Percentiles rank a stretch among this genome's conserved stretches.
Conservation (phyloP, 2,797 vertebrate genomes). For the Arrhamphus sclerolepis region DNA sequence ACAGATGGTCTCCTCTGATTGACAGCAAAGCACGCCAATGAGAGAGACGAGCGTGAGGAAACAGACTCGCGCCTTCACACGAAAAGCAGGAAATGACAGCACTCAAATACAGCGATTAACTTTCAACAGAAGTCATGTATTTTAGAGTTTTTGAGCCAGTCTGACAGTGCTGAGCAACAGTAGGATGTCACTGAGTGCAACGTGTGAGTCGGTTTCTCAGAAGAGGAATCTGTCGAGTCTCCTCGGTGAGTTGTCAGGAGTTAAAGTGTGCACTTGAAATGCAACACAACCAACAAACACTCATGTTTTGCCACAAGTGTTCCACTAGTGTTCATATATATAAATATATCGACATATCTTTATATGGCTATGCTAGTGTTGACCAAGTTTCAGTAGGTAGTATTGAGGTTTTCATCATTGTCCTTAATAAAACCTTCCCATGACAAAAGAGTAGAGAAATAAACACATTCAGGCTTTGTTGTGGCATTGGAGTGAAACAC, state of each 20-base stretch:
- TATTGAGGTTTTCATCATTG: no score
- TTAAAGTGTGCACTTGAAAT: no score
- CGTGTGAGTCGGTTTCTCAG: conserved; percentile 49
- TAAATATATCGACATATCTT: no score
- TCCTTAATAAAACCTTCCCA: no score
- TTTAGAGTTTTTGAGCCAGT: background rate
- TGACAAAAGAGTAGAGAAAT: no score
- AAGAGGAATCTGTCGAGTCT: conserved; percentile 70
- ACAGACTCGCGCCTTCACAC: conserved; percentile 17
- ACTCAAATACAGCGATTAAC: background rate
- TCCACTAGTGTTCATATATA: no score
- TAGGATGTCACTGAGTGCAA: conserved; percentile 54
- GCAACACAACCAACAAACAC: no score
- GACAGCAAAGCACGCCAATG: conserved; percentile 72
- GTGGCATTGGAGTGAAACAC: no score
- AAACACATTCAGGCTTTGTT: no score
- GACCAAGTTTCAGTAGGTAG: no score
- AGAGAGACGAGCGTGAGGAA: conserved; percentile 56
- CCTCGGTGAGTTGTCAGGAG: conserved; percentile 70
- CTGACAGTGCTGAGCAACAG: background rate
- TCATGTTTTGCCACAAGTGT: background rate
- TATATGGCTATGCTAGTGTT: no score
- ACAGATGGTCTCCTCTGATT: conserved; percentile 22
- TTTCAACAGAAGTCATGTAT: background rate
- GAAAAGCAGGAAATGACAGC: background rate